phyloP scores from a whole-genome alignment of 2,113 vertebrate genomes.

The Thunnus thynnus region DNA sequence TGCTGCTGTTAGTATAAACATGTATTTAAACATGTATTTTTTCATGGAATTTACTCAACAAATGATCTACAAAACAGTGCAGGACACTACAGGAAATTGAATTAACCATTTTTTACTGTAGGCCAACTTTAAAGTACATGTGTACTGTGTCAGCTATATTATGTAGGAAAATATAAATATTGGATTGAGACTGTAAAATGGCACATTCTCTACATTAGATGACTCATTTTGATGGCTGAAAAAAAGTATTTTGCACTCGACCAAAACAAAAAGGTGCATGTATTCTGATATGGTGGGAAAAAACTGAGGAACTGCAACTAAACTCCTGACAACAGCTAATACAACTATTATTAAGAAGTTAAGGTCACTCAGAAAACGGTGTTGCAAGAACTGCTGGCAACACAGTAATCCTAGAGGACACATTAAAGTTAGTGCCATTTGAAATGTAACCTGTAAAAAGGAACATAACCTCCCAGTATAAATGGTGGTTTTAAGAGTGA shows the following conservation, averaged over 20 bases:
- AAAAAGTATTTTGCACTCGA: too few relatives aligned
- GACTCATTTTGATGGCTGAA: background rate
- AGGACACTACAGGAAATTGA: background rate
- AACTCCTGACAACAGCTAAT: background rate
- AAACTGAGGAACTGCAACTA: background rate
- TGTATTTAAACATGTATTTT: background rate
- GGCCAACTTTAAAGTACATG: background rate
- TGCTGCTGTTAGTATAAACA: background rate
- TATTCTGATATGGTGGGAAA: background rate
- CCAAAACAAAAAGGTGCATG: background rate
- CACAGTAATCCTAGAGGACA: slow-evolving; percentile 23
- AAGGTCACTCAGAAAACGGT: slow-evolving; percentile 1
- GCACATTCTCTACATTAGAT: background rate
- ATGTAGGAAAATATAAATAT: slow-evolving; percentile 5
- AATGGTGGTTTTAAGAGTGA: background rate
- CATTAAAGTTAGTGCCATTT: background rate
- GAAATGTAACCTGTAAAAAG: slow-evolving; percentile 25
- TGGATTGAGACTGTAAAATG: background rate
- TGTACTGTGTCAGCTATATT: background rate
- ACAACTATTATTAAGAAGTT: slow-evolving; percentile 15
- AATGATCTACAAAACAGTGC: background rate
- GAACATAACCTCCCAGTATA: background rate
- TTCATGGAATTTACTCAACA: background rate
- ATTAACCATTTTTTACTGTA: background rate
- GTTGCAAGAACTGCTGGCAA: slow-evolving; percentile 27